These are phyloP conservation scores for Drosophila atripex DNA, from an alignment of 2,888 invertebrate genomes.

Conservation along the genomic window DNA sequence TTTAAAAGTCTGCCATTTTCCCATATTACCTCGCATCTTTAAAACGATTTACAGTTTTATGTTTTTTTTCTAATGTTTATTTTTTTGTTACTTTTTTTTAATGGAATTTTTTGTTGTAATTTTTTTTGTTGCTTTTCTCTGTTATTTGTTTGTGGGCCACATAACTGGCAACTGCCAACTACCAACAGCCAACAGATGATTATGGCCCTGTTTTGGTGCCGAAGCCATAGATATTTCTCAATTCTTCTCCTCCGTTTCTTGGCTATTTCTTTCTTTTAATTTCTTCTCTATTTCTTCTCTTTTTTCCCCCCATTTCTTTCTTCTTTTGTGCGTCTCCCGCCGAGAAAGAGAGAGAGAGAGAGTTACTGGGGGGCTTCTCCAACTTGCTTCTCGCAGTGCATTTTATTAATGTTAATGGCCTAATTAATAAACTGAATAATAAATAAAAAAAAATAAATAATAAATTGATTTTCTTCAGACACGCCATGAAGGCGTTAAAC, in stretches of 20 bases:
- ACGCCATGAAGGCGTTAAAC: conserved; percentile 12
- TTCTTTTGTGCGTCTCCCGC: background rate
- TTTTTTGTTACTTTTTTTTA: background rate
- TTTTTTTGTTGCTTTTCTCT: too few relatives aligned
- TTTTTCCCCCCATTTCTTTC: background rate
- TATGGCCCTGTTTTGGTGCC: conserved; percentile 21
- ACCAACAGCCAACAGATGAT: too few relatives aligned
- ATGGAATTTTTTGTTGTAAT: conserved; percentile 36
- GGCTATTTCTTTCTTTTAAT: background rate
- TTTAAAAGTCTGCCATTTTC: too few relatives aligned
- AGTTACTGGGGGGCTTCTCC: background rate
- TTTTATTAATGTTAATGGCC: conserved; percentile 55
- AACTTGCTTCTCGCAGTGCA: conserved; percentile 11
- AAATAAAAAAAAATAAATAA: conserved; percentile 44
- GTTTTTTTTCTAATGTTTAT: background rate
- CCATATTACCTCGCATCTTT: background rate
- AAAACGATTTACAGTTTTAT: background rate
- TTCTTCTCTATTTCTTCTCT: background rate
- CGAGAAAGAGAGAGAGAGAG: too few relatives aligned
- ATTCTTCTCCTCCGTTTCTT: conserved; percentile 5
- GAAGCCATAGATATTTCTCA: conserved; percentile 55
- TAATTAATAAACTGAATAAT: conserved; percentile 53
- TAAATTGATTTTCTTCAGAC: conserved; percentile 31
- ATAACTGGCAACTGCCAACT: conserved; percentile 62
- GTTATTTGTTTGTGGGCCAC: conserved; percentile 71